phyloP scores from a whole-genome alignment of 2,797 vertebrate genomes.

The Perodicticus potto region DNA sequence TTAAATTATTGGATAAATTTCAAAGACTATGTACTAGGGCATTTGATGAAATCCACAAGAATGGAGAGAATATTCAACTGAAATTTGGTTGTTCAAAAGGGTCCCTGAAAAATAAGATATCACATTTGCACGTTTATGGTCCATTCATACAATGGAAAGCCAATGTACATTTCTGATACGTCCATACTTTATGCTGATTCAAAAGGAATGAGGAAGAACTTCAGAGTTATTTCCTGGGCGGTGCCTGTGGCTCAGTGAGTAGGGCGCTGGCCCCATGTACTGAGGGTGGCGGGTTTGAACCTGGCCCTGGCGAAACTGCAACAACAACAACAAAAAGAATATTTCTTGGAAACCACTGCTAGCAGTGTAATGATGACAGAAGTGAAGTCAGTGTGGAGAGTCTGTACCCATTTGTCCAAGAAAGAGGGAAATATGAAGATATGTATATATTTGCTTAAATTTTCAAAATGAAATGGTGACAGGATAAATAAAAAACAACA shows the following conservation, averaged over 20 bases:
- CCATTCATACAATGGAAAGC: neutral
- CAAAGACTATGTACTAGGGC: neutral
- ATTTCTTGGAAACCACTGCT: neutral
- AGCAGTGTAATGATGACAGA: neutral
- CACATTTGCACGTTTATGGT: neutral
- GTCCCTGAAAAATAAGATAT: slow-evolving; percentile 9
- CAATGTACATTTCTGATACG: neutral
- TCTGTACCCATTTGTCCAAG: neutral
- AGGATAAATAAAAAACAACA: slow-evolving; percentile 27
- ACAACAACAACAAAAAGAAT: neutral
- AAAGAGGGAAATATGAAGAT: neutral
- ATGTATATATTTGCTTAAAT: neutral
- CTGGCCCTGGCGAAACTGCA: too few relatives aligned
- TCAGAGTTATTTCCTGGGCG: too few relatives aligned
- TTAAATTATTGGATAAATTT: slow-evolving; percentile 46
- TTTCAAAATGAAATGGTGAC: slow-evolving; percentile 27
- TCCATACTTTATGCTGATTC: neutral
- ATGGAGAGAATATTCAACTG: slow-evolving; percentile 43
- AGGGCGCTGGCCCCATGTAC: too few relatives aligned
- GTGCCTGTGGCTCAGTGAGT: too few relatives aligned
- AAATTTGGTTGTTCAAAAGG: slow-evolving; percentile 38
- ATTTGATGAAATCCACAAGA: slow-evolving; percentile 27
- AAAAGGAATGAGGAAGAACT: neutral
- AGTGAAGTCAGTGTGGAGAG: neutral
- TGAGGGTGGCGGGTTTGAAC: too few relatives aligned